A percentile compares a stretch with the other conserved stretches of the same genome.
Evolutionary conservation across 2,888 invertebrate genomes (phyloP).

Genomic region (Drosophila monieri): DNA sequence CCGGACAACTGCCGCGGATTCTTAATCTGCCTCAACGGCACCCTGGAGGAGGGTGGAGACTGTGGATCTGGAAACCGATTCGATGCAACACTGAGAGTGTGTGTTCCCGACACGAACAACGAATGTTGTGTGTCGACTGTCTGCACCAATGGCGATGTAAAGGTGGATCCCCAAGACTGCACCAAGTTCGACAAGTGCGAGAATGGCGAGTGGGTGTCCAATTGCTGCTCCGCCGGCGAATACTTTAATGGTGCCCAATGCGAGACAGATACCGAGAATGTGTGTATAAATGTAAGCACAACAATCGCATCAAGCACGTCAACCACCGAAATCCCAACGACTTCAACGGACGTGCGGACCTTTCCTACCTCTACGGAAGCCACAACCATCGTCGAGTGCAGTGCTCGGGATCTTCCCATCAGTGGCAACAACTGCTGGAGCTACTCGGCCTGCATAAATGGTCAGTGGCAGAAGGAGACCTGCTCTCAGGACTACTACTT

Average conservation of each 20-base stretch:
- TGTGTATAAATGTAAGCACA: constrained; percentile 35
- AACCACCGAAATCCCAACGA: background rate
- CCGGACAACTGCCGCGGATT: constrained; percentile 62
- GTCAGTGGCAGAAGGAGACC: constrained; percentile 48
- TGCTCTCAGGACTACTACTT: constrained; percentile 62
- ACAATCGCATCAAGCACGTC: background rate
- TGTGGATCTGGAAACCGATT: constrained; percentile 71
- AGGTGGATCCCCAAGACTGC: constrained; percentile 31
- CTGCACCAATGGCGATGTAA: constrained; percentile 22
- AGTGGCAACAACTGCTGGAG: constrained; percentile 48
- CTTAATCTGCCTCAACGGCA: constrained; percentile 64
- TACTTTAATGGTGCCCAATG: constrained; percentile 48
- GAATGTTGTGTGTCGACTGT: constrained; percentile 32
- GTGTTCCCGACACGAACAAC: constrained; percentile 33
- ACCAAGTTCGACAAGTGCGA: constrained; percentile 43
- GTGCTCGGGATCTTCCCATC: constrained; percentile 13
- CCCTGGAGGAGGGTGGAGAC: constrained; percentile 56
- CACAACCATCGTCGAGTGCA: constrained; percentile 21
- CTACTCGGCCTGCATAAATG: constrained; percentile 57
- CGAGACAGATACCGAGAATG: constrained; percentile 24
- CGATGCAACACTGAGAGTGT: constrained; percentile 21
- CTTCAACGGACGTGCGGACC: background rate
- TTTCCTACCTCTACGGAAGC: background rate
- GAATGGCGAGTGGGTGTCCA: constrained; percentile 43
- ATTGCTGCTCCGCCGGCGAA: constrained; percentile 45